Base-by-base conservation (phyloP, 2,113 vertebrate genomes). In the Rana temporaria region DNA sequence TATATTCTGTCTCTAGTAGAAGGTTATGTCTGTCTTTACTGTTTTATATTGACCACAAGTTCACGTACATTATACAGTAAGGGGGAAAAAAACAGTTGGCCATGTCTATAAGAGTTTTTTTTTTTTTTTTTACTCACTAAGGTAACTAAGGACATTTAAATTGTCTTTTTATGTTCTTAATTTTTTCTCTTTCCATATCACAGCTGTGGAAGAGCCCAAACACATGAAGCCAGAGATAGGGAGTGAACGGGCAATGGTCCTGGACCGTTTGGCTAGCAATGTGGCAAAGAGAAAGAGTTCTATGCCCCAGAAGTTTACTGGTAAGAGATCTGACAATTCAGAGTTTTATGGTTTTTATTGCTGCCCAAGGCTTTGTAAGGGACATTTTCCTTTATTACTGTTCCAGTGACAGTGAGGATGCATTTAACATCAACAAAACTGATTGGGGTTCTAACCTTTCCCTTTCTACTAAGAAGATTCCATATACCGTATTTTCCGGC, bases 231-330 rank as follows among this genome's bases (percentile, higher is more conserved):
- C 91, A 86, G 95, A 95, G 89, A 96, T 97, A 94, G 96, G 96
- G 76, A 95, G 88, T 38, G 96, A 98, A 88, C 94, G 97, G 82
- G 96, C 96, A 55, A 89, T 98, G 88, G 93, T 98, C 71, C 94
- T 98, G 88, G 96, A 98, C 92, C 92, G 96, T 89, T 92, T 98
- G 85, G 97, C 97, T 12, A 98, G 94, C 95, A 98, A 97, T 86
- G 96, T 98, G 60, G 96, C 97, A 90, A 98, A 97, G 86, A 90
- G 97, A 85, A 98, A 98, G 94, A 97, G 96, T 87, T 95, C 97
- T 26, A 97, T 98, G 97, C 97, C 97, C 38, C 97, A 98, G 90
- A 98, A 97, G 91, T 98, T 98, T 88, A 96, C 96, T 42, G 97
- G 97, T 98, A 96, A 96, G 96, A 91, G 86, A 73, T 83, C 81